Conservation (phyloP, 1,140 invertebrate genomes). For the Homarus americanus region DNA sequence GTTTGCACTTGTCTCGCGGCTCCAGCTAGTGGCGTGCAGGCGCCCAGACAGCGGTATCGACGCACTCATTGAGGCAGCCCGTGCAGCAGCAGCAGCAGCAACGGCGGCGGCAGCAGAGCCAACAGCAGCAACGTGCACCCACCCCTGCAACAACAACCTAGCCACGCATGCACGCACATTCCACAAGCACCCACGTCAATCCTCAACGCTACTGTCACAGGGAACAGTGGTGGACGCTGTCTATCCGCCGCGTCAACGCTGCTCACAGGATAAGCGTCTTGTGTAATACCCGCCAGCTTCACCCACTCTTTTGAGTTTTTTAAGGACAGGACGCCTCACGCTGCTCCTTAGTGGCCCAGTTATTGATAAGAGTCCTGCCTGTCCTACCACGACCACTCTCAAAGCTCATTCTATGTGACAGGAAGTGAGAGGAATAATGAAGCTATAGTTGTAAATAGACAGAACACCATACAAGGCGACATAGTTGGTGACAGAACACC, state of each 20-base stretch:
- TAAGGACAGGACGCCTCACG: background rate
- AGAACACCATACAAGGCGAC: no score
- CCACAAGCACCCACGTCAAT: slow-evolving; percentile 40
- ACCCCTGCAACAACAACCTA: slow-evolving; percentile 20
- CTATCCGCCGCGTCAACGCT: background rate
- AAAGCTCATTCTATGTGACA: no score
- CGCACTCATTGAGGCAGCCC: slow-evolving; percentile 61
- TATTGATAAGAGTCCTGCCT: background rate
- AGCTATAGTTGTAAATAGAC: no score
- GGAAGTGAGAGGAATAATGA: no score
- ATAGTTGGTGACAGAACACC: no score
- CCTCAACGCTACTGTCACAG: background rate
- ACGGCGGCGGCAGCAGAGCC: background rate
- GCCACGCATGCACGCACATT: slow-evolving; percentile 41
- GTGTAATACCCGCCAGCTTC: background rate
- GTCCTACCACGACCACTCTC: background rate
- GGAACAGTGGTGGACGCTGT: background rate
- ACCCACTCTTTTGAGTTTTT: background rate
- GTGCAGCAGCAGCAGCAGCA: slow-evolving; percentile 38
- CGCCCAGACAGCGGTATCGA: slow-evolving; percentile 68
- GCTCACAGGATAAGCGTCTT: background rate
- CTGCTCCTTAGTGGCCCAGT: background rate
- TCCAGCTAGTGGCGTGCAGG: slow-evolving; percentile 18
- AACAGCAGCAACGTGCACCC: slow-evolving; percentile 8
- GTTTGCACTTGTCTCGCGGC: slow-evolving; percentile 14